Evolutionary conservation across 2,888 invertebrate genomes (phyloP).

Genomic region (Rapana venosa): DNA sequence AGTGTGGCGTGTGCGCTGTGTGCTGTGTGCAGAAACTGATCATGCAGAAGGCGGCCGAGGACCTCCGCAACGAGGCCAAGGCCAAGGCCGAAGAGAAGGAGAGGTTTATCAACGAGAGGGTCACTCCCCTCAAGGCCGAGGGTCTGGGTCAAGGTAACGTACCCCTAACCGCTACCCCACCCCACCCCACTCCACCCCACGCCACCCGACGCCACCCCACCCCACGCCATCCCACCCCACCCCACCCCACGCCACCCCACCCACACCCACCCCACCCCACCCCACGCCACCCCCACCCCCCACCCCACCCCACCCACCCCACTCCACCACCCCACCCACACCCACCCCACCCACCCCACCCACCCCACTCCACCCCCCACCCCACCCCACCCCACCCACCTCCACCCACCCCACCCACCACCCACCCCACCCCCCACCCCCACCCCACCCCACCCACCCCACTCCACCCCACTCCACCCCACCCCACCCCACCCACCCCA

Average conservation of each 20-base stretch:
- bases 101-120: slow-evolving; percentile 72
- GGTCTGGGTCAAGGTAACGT: slow-evolving; percentile 73
- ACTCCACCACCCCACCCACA: neutral
- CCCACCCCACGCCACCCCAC: neutral
- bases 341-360: neutral
- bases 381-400: neutral
- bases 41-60: slow-evolving; percentile 99
- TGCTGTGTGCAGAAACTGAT: slow-evolving; percentile 88
- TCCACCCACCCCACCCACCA: neutral
- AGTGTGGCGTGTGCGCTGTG: neutral
- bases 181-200: too few relatives aligned
- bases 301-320: too few relatives aligned
- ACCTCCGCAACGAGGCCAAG: slow-evolving; percentile 99
- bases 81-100: slow-evolving; percentile 94
- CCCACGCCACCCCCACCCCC: neutral
- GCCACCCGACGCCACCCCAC: too few relatives aligned
- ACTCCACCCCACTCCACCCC: neutral
- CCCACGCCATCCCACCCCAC: neutral
- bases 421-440: neutral
- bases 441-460: neutral
- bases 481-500: neutral
- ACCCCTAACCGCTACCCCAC: neutral
- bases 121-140: slow-evolving; percentile 71
- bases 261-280: neutral
- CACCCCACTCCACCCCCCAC: neutral